Percentiles rank a stretch among this genome's conserved stretches.
These are phyloP conservation scores for Conistra vaccinii DNA, from an alignment of 2,888 invertebrate species.

Conservation along the genomic window DNA sequence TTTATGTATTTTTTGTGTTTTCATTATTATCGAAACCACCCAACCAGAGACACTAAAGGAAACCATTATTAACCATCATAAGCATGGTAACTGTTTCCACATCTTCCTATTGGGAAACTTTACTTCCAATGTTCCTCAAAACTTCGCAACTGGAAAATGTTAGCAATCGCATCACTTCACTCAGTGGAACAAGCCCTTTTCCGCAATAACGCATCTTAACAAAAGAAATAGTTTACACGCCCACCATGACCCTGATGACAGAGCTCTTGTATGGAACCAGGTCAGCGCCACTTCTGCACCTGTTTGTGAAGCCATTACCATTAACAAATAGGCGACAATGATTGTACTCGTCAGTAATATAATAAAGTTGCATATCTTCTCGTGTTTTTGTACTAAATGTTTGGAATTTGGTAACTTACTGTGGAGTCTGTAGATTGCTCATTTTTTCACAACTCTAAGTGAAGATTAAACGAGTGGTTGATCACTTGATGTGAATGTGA, in stretches of 20 bases:
- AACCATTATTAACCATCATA: constrained; percentile 43
- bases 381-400: constrained; percentile 18
- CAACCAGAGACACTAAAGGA: constrained; percentile 32
- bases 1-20: constrained; percentile 13
- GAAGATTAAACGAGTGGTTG: constrained; percentile 29
- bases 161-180: background rate
- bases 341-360: background rate
- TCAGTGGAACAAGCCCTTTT: constrained; percentile 12
- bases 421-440: constrained; percentile 6
- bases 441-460: constrained; percentile 26
- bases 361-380: constrained; percentile 5
- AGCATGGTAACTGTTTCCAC: constrained; percentile 27
- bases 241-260: constrained; percentile 42
- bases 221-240: constrained; percentile 20
- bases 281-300: constrained; percentile 26
- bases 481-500: constrained; percentile 13
- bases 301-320: constrained; percentile 41
- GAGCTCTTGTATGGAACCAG: constrained; percentile 28
- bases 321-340: constrained; percentile 37
- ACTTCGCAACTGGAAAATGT: constrained; percentile 3
- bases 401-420: constrained; percentile 32
- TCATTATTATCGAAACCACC: constrained; percentile 19
- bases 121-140: background rate
- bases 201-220: constrained; percentile 4
- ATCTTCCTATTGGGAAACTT: constrained; percentile 35